A percentile compares a stretch with the other conserved stretches of the same genome.
Conservation (phyloP, 2,888 invertebrate species). For the Melieria picta region DNA sequence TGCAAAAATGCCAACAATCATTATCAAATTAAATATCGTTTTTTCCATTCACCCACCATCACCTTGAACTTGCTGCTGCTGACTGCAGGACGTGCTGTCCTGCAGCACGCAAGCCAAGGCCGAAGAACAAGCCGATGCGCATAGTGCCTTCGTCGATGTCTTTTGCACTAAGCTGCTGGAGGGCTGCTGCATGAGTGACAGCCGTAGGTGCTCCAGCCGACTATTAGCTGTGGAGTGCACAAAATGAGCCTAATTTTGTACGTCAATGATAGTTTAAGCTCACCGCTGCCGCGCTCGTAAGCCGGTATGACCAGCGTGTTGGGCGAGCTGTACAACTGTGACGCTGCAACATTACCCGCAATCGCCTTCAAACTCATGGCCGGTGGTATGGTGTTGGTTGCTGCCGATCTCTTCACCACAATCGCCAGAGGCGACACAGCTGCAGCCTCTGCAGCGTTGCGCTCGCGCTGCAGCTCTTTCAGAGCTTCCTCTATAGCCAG, state of each 20-base stretch:
- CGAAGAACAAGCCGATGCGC: slow-evolving; percentile 8
- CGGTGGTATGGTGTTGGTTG: slow-evolving; percentile 1
- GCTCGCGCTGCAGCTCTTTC: not conserved
- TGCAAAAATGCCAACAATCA: slow-evolving; percentile 13
- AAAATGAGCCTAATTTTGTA: not conserved
- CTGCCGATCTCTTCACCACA: slow-evolving; percentile 21
- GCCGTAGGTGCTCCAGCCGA: slow-evolving; percentile 46
- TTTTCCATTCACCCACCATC: slow-evolving; percentile 9
- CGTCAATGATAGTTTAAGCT: slow-evolving; percentile 2
- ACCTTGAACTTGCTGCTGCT: not conserved
- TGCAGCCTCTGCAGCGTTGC: not conserved
- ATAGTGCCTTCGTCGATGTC: slow-evolving; percentile 5
- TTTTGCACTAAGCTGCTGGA: not conserved
- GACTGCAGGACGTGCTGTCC: not conserved
- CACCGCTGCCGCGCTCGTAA: slow-evolving; percentile 38
- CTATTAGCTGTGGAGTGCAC: slow-evolving; percentile 43
- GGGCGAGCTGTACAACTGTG: slow-evolving; percentile 23
- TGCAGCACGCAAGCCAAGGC: not conserved
- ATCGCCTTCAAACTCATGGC: slow-evolving; percentile 18
- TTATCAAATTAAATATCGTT: not conserved
- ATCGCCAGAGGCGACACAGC: slow-evolving; percentile 5
- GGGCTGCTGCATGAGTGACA: slow-evolving; percentile 40
- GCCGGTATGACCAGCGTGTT: slow-evolving; percentile 26
- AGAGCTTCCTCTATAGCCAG: not conserved
- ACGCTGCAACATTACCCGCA: slow-evolving; percentile 7